Base-by-base conservation (phyloP, 2,888 invertebrate species). In the Mongoloraphidia duomilia region DNA sequence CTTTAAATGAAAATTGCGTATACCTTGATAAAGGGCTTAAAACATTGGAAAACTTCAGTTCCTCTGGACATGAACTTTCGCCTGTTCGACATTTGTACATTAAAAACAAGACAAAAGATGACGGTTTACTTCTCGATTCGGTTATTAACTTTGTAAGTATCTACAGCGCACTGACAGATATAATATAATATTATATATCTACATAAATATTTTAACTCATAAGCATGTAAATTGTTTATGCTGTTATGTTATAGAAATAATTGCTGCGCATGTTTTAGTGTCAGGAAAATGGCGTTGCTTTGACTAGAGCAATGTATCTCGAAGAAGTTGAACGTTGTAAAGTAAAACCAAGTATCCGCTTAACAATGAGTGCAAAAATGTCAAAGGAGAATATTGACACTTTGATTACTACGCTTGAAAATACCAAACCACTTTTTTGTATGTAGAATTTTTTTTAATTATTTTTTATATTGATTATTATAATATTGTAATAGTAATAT, bases 61-160 rank as follows among this genome's bases (percentile, higher is more conserved):
- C 11, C 3, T 36, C n/a, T 26, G 34, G 33, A n/a, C 13, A 36
- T 26, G 26, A 34, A 10, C 26, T 37, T 14, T 48, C 48, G 8
- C 48, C 48, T 6, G 12, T 48, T n/a, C 42, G 43, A 33, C 48
- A 48, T 48, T 43, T 48, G n/a, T 37, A 37, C 33, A 10, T 38
- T 8, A 35, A 12, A 11, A 34, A 42, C 9, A 10, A n/a, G 6
- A 17, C 17, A 26, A 17, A 42, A 35, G 42, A 41, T 37, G 41
- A 35, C 13, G 17, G 26, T 5, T 11, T 26, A 17, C 33, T 47
- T 35, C 26, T 48, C 10, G 37, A 48, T 36, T 37, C 35, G 12
- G 13, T 48, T 9, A 34, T 43, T 3, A 26, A 42, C 9, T 17
- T 38, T 37, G 48, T 48, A 36, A 48, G 48, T 42, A 8, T 41